Percentiles rank a stretch among this genome's conserved stretches.
These are phyloP conservation scores for Eupithecia centaureata DNA, from an alignment of 2,888 invertebrate genomes.

Conservation along the genomic window DNA sequence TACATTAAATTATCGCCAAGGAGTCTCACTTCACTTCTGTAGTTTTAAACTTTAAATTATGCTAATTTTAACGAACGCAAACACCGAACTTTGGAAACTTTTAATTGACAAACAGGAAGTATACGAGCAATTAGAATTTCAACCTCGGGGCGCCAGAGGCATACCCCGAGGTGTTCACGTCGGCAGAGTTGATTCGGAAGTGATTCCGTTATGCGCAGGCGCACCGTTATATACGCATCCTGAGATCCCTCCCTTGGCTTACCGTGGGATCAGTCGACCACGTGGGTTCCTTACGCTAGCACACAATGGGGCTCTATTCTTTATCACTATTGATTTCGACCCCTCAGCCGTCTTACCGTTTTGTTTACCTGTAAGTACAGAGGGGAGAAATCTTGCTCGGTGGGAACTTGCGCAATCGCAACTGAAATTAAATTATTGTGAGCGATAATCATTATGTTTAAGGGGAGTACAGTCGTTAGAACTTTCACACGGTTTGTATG, in stretches of 20 bases:
- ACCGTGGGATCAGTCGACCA: conserved; percentile 78
- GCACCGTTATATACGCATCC: conserved; percentile 70
- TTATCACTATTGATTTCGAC: conserved; percentile 74
- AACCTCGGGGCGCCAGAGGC: conserved; percentile 61
- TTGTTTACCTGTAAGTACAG: conserved; percentile 72
- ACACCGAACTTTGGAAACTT: conserved; percentile 49
- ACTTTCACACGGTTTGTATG: conserved; percentile 73
- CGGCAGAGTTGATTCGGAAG: conserved; percentile 65
- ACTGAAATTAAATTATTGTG: conserved; percentile 75
- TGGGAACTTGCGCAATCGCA: conserved; percentile 76
- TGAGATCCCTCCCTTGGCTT: conserved; percentile 60
- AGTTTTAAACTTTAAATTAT: conserved; percentile 37
- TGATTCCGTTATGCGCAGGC: conserved; percentile 55
- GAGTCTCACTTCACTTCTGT: conserved; percentile 32
- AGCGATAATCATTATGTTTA: conserved; percentile 68
- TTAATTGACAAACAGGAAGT: conserved; percentile 60
- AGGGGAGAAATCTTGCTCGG: conserved; percentile 78
- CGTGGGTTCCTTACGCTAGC: conserved; percentile 79
- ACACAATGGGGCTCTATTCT: conserved; percentile 76
- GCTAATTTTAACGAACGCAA: conserved; percentile 59
- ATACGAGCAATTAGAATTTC: conserved; percentile 41
- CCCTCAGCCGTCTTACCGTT: conserved; percentile 77
- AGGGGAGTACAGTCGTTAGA: conserved; percentile 61
- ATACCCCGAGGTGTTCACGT: conserved; percentile 64
- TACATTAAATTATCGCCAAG: conserved; percentile 50